These are phyloP conservation scores for Scomber colias DNA, from an alignment of 2,113 vertebrate species.

Conservation along the genomic window DNA sequence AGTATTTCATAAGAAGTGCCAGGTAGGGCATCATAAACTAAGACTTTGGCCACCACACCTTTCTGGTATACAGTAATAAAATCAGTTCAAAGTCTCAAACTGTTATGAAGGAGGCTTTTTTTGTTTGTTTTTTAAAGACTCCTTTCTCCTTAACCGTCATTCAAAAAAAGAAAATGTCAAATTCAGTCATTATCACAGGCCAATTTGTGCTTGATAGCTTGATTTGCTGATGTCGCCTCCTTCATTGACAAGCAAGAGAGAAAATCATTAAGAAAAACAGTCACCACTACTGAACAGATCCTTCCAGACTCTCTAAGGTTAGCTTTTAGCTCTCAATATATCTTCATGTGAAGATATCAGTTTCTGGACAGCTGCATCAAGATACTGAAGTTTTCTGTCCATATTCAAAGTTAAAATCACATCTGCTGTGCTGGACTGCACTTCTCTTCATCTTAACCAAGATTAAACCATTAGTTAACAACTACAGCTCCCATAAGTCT, in stretches of 20 bases:
- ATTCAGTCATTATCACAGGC: neutral
- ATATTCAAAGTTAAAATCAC: conserved; percentile 1
- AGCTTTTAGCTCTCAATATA: neutral
- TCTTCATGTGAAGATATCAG: conserved; percentile 15
- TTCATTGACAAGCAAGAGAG: neutral
- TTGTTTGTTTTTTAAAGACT: neutral
- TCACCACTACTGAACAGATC: neutral
- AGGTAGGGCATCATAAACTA: conserved; percentile 47
- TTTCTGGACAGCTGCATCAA: neutral
- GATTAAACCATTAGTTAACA: neutral
- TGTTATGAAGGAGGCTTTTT: conserved; percentile 21
- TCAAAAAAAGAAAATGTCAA: neutral
- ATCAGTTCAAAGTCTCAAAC: conserved; percentile 53
- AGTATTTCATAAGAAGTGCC: conserved; percentile 17
- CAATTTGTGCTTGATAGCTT: neutral
- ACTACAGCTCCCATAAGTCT: neutral
- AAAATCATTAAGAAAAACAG: neutral
- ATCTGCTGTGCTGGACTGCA: neutral
- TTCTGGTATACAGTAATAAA: conserved; percentile 54
- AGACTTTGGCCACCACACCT: conserved; percentile 72
- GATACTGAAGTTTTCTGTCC: conserved; percentile 21
- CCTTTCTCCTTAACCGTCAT: neutral
- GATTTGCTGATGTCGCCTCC: neutral
- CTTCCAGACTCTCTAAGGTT: neutral
- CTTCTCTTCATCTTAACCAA: neutral